Percentiles rank a stretch among this genome's conserved stretches.
phyloP scores from a whole-genome alignment of 2,797 vertebrate genomes.

The Rhabdophis nuchalis region DNA sequence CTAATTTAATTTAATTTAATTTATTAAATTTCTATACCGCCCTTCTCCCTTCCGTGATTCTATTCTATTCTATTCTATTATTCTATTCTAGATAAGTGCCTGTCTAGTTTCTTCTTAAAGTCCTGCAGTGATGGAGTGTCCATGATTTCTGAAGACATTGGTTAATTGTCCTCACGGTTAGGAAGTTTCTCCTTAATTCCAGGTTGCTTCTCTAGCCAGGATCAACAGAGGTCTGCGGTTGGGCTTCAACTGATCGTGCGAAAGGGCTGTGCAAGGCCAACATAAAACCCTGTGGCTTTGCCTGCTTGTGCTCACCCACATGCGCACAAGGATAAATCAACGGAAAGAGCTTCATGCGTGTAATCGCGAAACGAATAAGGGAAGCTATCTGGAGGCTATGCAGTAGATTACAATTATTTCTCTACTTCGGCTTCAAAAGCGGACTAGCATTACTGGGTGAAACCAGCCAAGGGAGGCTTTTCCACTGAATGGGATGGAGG shows the following conservation, averaged over 20 bases:
- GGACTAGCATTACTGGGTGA: background rate
- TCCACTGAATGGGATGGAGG: background rate
- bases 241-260: background rate
- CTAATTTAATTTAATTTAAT: too few species aligned
- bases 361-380: background rate
- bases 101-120: too few species aligned
- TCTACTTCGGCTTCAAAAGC: background rate
- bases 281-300: background rate
- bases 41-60: too few species aligned
- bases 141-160: too few species aligned
- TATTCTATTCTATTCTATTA: too few species aligned
- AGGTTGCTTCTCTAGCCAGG: background rate
- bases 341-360: background rate
- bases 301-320: background rate
- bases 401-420: background rate
- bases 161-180: too few species aligned
- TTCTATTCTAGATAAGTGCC: too few species aligned
- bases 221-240: background rate
- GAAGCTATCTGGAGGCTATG: background rate
- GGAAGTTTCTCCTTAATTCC: too few species aligned
- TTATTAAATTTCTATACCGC: too few species aligned
- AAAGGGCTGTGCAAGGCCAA: background rate
- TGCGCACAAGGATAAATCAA: background rate
- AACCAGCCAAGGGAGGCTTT: background rate
- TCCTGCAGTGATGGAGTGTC: too few species aligned